A percentile compares a stretch with the other conserved stretches of the same genome.
These are phyloP conservation scores for Lycodopsis pacificus DNA, from an alignment of 2,797 vertebrate species.

Conservation along the genomic window DNA sequence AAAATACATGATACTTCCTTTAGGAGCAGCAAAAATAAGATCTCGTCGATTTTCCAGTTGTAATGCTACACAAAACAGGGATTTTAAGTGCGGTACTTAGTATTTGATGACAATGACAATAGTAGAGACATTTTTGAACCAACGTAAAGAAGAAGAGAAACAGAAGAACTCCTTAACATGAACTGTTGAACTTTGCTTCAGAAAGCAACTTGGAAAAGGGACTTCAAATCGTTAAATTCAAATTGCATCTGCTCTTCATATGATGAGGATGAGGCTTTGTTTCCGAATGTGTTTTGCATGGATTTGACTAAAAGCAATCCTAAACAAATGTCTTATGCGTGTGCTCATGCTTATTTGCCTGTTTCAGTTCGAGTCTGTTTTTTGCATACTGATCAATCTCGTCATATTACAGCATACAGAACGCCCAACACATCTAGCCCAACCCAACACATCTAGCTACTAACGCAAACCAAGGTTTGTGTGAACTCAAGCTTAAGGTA, in stretches of 20 bases:
- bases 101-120: neutral
- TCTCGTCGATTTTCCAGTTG: neutral
- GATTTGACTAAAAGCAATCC: conserved; percentile 37
- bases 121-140: neutral
- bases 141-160: conserved; percentile 25
- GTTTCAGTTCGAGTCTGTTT: neutral
- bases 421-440: neutral
- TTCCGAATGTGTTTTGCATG: conserved; percentile 28
- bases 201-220: neutral
- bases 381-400: conserved; percentile 14
- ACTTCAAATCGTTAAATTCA: neutral
- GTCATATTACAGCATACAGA: neutral
- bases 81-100: neutral
- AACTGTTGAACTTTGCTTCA: neutral
- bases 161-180: neutral
- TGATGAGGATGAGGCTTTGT: neutral
- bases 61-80: neutral
- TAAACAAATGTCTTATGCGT: conserved; percentile 12
- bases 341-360: conserved; percentile 6
- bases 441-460: neutral
- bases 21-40: neutral
- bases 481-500: neutral
- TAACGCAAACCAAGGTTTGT: neutral
- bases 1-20: neutral
- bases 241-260: neutral